Percentiles rank a stretch among this genome's conserved stretches.
phyloP scores from a whole-genome alignment of 2,888 invertebrate genomes.

The Lithophane ornitopus region DNA sequence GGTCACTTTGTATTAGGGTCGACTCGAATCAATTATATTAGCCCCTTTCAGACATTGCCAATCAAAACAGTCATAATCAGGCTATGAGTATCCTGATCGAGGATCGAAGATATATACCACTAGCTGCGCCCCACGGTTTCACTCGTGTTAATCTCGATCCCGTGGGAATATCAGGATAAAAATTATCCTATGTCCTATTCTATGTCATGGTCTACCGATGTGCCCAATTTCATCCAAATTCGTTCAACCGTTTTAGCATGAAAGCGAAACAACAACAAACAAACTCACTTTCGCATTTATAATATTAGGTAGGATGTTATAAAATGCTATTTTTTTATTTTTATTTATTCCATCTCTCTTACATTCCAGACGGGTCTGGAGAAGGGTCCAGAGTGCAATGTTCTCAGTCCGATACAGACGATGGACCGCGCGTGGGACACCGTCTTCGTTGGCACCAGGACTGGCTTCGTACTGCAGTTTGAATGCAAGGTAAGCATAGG shows the following conservation, averaged over 20 bases:
- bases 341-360: background rate
- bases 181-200: no score
- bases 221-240: no score
- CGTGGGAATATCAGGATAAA: no score
- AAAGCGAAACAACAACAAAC: no score
- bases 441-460: slow-evolving; percentile 93
- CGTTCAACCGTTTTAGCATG: no score
- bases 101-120: no score
- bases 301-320: no score
- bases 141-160: no score
- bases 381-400: slow-evolving; percentile 87
- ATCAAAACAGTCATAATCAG: background rate
- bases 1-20: no score
- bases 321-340: background rate
- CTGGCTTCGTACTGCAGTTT: slow-evolving; percentile 93
- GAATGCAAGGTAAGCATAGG: slow-evolving; percentile 91
- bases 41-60: background rate
- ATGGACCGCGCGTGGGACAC: slow-evolving; percentile 94
- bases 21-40: background rate
- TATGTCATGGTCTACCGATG: no score
- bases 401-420: slow-evolving; percentile 93
- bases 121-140: no score
- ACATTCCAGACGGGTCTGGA: slow-evolving; percentile 88
- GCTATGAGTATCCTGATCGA: background rate
- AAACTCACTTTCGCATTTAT: no score